These are phyloP conservation scores for Archilochus colubris DNA, from an alignment of 2,113 vertebrate genomes.

Conservation along the genomic window DNA sequence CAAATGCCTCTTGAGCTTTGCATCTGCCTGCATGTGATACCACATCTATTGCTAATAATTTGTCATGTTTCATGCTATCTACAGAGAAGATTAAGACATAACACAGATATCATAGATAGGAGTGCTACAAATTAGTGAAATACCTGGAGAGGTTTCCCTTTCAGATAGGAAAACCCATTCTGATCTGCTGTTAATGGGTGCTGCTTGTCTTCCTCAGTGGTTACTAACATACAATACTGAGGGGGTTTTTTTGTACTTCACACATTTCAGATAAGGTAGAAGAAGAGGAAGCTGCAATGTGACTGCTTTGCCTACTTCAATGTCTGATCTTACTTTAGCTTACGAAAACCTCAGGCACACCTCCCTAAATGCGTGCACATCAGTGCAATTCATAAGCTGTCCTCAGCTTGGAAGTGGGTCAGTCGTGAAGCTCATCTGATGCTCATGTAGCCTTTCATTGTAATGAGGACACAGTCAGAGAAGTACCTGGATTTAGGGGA, in stretches of 20 bases:
- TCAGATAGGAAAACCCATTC: neutral
- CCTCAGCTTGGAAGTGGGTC: neutral
- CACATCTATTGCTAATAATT: neutral
- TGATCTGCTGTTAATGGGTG: neutral
- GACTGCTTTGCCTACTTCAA: neutral
- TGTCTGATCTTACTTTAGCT: neutral
- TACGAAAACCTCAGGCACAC: neutral
- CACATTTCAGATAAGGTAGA: neutral
- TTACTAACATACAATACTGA: neutral
- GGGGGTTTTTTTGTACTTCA: neutral
- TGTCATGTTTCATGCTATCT: neutral
- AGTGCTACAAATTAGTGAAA: neutral
- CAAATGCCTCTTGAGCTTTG: neutral
- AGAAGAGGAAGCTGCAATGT: neutral
- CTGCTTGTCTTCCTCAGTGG: neutral
- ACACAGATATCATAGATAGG: neutral
- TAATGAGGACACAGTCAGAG: neutral
- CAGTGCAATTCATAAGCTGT: neutral
- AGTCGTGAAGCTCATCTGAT: neutral
- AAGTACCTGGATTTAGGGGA: neutral
- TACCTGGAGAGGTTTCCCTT: neutral
- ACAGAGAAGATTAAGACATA: neutral
- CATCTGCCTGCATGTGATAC: accelerated
- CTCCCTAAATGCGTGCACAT: neutral
- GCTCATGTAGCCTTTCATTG: neutral